Base-by-base conservation (phyloP, 2,888 invertebrate species). In the Andrena praecox region DNA sequence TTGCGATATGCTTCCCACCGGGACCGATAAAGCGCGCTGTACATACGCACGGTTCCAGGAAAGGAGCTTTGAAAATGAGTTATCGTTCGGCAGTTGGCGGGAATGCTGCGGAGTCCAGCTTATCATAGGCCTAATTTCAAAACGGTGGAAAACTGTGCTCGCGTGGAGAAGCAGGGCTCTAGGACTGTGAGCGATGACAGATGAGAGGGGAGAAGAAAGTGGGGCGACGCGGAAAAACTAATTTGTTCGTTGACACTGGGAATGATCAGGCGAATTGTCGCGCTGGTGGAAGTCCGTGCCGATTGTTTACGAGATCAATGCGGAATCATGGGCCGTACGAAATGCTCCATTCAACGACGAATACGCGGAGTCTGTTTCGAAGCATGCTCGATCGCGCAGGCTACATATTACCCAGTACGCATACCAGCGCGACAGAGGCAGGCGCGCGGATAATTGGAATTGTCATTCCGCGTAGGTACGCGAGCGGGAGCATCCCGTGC, bases 361-460 rank as follows among this genome's bases (percentile, higher is more conserved):
- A 8, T 12, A 20, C 33, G 8, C 56, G 8, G 29, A 33, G 31
- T 35, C 71, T 48, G 66, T 66, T 70, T 29, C 52, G 12, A 59
- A 20, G 69, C 74, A 79, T 31, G 76, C 76, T 50, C 66, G 56
- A 80, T 80, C 70, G 68, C 60, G 33, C 6, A 35, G 62, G 20
- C 35, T 70, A 20, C 20, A 20, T 20, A 76, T 76, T 76, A 71
- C 16, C 63, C 48, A 60, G 74, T n/a, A 35, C 48, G 50, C 70
- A 75, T 75, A 54, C 82, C 66, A 20, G 24, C 29, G 16, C 16
- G 50, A 64, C 72, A 54, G 42, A 52, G 64, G 68, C 68, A 81
- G 72, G 80, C 80, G 73, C 56, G 3, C 42, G 16, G 76, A 82
- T 82, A 77, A 80, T 77, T 80, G 64, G 73, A 72, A 78, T 73